Evolutionary conservation across 1,140 invertebrate species (phyloP).

Genomic region (Idris sp.): DNA sequence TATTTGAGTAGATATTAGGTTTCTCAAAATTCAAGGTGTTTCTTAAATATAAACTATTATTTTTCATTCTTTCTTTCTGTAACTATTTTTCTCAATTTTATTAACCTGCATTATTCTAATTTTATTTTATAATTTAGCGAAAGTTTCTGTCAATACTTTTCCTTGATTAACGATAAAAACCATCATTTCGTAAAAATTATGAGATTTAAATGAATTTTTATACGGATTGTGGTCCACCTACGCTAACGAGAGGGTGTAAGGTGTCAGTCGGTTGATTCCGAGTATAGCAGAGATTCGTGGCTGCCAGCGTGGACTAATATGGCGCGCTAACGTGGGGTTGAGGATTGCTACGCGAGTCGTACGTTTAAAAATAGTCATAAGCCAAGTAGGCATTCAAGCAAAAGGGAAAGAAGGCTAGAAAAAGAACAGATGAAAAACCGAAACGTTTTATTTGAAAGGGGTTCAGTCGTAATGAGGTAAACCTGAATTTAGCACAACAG

Average conservation of each 20-base stretch:
- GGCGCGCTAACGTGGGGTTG: slow-evolving; percentile 76
- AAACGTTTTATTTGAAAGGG: slow-evolving; percentile 7
- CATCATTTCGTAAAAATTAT: no score
- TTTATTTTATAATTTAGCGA: no score
- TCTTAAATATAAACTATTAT: no score
- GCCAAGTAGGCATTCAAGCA: slow-evolving; percentile 68
- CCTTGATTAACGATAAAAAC: no score
- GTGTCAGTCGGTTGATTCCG: slow-evolving; percentile 74
- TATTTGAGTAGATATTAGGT: no score
- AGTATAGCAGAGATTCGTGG: slow-evolving; percentile 75
- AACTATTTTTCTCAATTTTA: no score
- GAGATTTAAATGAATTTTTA: no score
- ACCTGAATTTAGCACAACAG: slow-evolving; percentile 38
- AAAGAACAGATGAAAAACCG: slow-evolving; percentile 29
- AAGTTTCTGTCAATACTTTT: no score
- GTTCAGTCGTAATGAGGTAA: neutral
- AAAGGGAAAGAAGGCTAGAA: slow-evolving; percentile 64
- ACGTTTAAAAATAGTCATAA: slow-evolving; percentile 78
- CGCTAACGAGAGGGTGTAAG: slow-evolving; percentile 72
- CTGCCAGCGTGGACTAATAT: slow-evolving; percentile 77
- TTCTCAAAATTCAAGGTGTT: no score
- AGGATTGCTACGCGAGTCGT: slow-evolving; percentile 70
- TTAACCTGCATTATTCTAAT: no score
- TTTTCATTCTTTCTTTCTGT: no score
- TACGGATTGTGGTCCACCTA: slow-evolving; percentile 62